A percentile compares a stretch with the other conserved stretches of the same genome.
These are phyloP conservation scores for Fregata magnificens DNA, from an alignment of 2,113 vertebrate genomes.

Conservation along the genomic window DNA sequence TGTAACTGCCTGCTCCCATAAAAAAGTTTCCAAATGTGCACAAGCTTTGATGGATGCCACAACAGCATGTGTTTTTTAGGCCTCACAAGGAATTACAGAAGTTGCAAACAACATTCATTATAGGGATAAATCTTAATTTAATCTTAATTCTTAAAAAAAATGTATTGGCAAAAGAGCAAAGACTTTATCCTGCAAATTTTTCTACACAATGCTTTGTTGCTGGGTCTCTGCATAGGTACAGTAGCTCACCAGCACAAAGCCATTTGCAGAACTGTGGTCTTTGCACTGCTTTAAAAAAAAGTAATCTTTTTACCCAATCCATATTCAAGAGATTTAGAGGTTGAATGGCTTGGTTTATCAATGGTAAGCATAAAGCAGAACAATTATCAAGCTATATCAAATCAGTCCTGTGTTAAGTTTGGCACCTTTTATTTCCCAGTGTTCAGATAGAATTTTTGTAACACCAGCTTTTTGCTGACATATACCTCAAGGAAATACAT, in stretches of 20 bases:
- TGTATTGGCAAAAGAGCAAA: background rate
- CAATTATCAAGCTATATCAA: background rate
- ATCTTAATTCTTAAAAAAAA: background rate
- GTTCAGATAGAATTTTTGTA: background rate
- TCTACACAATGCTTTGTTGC: background rate
- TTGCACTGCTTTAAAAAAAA: background rate
- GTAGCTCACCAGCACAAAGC: background rate
- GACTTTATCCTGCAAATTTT: background rate
- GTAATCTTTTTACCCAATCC: background rate
- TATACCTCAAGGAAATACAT: background rate
- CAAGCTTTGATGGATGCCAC: background rate
- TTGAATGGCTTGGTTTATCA: background rate
- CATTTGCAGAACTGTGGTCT: background rate
- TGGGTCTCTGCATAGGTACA: background rate
- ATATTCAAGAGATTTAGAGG: background rate
- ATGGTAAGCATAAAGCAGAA: background rate
- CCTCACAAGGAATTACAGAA: background rate
- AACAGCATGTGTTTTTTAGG: background rate
- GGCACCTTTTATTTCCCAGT: background rate
- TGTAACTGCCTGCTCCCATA: background rate
- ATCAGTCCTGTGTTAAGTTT: background rate
- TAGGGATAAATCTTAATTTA: background rate
- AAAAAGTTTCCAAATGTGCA: background rate
- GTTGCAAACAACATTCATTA: background rate
- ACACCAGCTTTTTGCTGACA: background rate